These are phyloP conservation scores for Corydoras sp. DNA, from an alignment of 2,113 vertebrate genomes.

Conservation along the genomic window DNA sequence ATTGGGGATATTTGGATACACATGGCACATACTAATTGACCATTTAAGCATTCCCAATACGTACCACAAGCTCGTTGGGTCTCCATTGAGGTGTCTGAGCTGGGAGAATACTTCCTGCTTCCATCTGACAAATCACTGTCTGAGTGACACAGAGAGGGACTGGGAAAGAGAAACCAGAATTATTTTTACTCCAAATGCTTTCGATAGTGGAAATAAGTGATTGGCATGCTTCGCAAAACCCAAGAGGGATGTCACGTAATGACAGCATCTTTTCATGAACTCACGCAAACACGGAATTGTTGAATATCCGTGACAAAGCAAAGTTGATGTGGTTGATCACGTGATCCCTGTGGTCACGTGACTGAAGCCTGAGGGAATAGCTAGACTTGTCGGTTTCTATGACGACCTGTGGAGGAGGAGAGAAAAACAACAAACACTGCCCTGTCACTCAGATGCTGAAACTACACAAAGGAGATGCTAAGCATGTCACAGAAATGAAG, in stretches of 20 bases:
- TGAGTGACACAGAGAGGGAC: slow-evolving; percentile 73
- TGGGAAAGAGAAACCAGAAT: background rate
- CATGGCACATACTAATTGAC: background rate
- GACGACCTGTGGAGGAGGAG: slow-evolving; percentile 65
- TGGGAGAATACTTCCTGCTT: slow-evolving; percentile 75
- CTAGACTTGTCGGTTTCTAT: slow-evolving; percentile 84
- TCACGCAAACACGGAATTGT: slow-evolving; percentile 81
- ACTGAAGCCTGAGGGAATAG: slow-evolving; percentile 73
- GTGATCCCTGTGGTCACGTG: slow-evolving; percentile 75
- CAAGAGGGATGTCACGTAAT: background rate
- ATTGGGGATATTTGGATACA: slow-evolving; percentile 20
- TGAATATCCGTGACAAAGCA: slow-evolving; percentile 80
- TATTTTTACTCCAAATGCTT: slow-evolving; percentile 6
- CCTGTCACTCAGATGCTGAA: background rate
- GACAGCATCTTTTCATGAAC: slow-evolving; percentile 34
- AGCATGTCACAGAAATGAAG: background rate
- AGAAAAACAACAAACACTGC: background rate
- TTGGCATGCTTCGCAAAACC: slow-evolving; percentile 14
- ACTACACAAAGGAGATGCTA: background rate
- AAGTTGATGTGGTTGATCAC: slow-evolving; percentile 77
- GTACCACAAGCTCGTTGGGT: slow-evolving; percentile 80
- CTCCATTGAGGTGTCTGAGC: slow-evolving; percentile 74
- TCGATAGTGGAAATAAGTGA: slow-evolving; percentile 5
- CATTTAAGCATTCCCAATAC: slow-evolving; percentile 16
- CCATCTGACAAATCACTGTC: slow-evolving; percentile 73